Percentiles rank a stretch among this genome's conserved stretches.
Evolutionary conservation across 2,888 invertebrate genomes (phyloP).

Genomic region (Athetis lepigone): DNA sequence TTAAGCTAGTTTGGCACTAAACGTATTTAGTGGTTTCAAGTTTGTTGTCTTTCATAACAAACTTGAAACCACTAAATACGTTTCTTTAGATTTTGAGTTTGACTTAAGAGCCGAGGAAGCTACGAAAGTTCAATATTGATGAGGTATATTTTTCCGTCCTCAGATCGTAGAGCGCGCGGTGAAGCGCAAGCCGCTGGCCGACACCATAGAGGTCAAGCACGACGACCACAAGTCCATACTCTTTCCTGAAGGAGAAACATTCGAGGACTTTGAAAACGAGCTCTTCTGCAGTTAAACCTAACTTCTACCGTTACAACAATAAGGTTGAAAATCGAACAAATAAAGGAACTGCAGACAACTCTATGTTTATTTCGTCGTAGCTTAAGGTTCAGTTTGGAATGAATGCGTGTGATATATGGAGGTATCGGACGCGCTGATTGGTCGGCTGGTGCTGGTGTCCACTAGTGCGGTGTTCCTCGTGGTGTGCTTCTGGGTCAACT

Average conservation of each 20-base stretch:
- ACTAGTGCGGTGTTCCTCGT: slow-evolving; percentile 89
- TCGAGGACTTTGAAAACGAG: slow-evolving; percentile 92
- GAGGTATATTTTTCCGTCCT: slow-evolving; percentile 24
- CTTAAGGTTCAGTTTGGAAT: slow-evolving; percentile 29
- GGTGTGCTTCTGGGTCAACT: slow-evolving; percentile 92
- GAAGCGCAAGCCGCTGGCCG: slow-evolving; percentile 85
- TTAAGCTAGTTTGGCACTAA: too few relatives aligned
- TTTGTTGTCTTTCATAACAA: too few relatives aligned
- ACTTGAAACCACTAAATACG: too few relatives aligned
- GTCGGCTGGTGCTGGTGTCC: slow-evolving; percentile 90
- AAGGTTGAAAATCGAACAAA: slow-evolving; percentile 63
- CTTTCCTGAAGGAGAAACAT: slow-evolving; percentile 91
- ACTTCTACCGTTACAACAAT: not conserved
- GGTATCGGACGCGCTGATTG: slow-evolving; percentile 89
- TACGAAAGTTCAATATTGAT: too few relatives aligned
- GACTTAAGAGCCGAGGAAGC: too few relatives aligned
- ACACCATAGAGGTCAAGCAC: slow-evolving; percentile 78
- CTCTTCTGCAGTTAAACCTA: slow-evolving; percentile 88
- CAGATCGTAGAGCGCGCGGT: slow-evolving; percentile 91
- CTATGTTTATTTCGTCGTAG: slow-evolving; percentile 4
- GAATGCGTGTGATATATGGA: slow-evolving; percentile 83
- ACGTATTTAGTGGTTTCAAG: too few relatives aligned
- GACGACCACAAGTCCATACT: slow-evolving; percentile 90
- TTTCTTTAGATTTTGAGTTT: too few relatives aligned
- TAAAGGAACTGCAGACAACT: slow-evolving; percentile 87